Percentiles rank a stretch among this genome's conserved stretches.
Conservation (phyloP, 30 jellyfish, hydroid and myxozoan genomes). For the Nemopilema nomurai region DNA sequence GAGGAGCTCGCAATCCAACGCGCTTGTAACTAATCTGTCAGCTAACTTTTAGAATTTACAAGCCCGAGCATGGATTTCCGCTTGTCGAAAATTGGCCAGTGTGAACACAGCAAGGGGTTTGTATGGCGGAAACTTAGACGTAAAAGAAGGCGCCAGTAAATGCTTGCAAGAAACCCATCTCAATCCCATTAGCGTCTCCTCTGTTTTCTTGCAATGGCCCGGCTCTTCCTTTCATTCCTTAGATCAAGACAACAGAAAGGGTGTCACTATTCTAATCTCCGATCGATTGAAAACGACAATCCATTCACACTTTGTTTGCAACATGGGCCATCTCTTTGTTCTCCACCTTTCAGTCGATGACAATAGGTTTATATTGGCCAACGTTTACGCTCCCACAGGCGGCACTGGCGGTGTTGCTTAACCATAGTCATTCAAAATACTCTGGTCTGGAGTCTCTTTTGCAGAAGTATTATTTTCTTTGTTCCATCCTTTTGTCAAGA, state of each 20-base stretch:
- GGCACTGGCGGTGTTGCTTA: neutral
- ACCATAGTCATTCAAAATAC: no score
- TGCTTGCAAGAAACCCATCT: conserved; percentile 26
- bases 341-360: conserved; percentile 4
- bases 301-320: conserved; percentile 15
- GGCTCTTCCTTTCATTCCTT: conserved; percentile 14
- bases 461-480: neutral
- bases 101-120: conserved; percentile 14
- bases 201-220: neutral
- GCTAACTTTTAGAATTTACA: no score
- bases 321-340: neutral
- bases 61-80: no score
- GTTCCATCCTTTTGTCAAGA: neutral
- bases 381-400: conserved; percentile 15
- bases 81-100: neutral
- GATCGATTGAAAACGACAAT: conserved; percentile 7
- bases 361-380: neutral
- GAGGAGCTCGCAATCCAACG: no score
- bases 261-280: conserved; percentile 14
- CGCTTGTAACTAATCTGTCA: no score
- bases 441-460: conserved; percentile 3
- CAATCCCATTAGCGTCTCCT: neutral
- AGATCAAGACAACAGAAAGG: conserved; percentile 8
- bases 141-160: neutral
- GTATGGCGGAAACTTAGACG: neutral